Evolutionary conservation across 2,113 vertebrate genomes (phyloP).

Genomic region (Sylvietta virens): DNA sequence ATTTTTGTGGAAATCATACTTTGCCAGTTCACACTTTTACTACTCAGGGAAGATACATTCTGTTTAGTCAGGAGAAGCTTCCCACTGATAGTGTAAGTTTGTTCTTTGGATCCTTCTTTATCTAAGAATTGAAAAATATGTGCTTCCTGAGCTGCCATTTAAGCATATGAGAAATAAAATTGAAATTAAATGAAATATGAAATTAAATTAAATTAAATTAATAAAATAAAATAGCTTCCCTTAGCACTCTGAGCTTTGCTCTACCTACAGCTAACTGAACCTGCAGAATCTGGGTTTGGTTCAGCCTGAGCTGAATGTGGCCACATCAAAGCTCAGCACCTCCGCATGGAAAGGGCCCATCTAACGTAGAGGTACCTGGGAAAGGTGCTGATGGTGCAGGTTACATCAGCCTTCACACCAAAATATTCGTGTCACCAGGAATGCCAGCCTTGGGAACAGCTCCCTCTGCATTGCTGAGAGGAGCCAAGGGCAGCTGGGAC

Average conservation of each 20-base stretch:
- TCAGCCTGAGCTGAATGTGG: background rate
- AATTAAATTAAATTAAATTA: background rate
- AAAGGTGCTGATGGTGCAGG: slow-evolving; percentile 36
- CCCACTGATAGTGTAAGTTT: slow-evolving; percentile 52
- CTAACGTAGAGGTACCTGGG: background rate
- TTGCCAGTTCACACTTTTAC: slow-evolving; percentile 18
- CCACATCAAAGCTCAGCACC: slow-evolving; percentile 56
- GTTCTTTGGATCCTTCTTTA: slow-evolving; percentile 58
- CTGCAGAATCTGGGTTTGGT: background rate
- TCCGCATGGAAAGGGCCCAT: background rate
- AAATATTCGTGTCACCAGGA: background rate
- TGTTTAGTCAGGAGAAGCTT: slow-evolving; percentile 43
- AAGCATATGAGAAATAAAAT: slow-evolving; percentile 4
- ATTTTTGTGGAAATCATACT: background rate
- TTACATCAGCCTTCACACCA: slow-evolving; percentile 17
- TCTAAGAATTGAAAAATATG: slow-evolving; percentile 35
- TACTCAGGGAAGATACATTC: slow-evolving; percentile 15
- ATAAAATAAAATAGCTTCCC: background rate
- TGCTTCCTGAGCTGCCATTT: slow-evolving; percentile 61
- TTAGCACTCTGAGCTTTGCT: background rate
- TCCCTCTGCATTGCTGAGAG: background rate
- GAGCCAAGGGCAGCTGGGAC: background rate
- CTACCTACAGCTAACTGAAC: slow-evolving; percentile 1
- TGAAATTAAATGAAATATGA: background rate
- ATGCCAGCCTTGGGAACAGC: background rate